Conservation (phyloP, 37 sponge, comb jelly and placozoan species). For the Sycon ciliatum region DNA sequence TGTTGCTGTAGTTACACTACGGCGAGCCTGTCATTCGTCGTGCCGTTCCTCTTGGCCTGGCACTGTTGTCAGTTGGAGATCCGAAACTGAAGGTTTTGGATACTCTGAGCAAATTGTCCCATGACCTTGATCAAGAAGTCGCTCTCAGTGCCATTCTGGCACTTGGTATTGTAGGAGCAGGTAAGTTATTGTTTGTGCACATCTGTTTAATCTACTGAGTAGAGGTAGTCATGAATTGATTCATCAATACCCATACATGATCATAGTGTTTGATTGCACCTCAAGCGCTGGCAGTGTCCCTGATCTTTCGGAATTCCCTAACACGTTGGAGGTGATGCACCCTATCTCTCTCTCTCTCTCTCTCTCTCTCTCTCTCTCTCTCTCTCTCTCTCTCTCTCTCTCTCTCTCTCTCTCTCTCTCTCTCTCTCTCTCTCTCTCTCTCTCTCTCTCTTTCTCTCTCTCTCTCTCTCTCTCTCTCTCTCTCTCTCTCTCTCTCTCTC, state of each 20-base stretch:
- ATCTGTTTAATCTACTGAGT: not conserved
- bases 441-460: too few relatives aligned
- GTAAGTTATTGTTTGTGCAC: not conserved
- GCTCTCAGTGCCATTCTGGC: conserved; percentile 88
- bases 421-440: too few relatives aligned
- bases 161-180: conserved; percentile 89
- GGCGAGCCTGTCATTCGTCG: conserved; percentile 85
- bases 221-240: not conserved
- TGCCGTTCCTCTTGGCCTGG: conserved; percentile 83
- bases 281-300: too few relatives aligned
- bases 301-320: too few relatives aligned
- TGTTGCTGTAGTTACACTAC: conserved; percentile 64
- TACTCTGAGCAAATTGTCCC: conserved; percentile 90
- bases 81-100: conserved; percentile 86
- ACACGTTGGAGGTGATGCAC: too few relatives aligned
- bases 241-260: not conserved
- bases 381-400: too few relatives aligned
- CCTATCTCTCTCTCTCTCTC: too few relatives aligned
- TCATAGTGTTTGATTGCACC: too few relatives aligned
- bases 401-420: too few relatives aligned
- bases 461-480: too few relatives aligned
- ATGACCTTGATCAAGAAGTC: conserved; percentile 84
- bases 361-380: too few relatives aligned
- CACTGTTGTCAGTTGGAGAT: conserved; percentile 80
- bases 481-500: too few relatives aligned